A percentile compares a stretch with the other conserved stretches of the same genome.
Conservation (phyloP, 2,797 vertebrate species). For the Momotus momota region DNA sequence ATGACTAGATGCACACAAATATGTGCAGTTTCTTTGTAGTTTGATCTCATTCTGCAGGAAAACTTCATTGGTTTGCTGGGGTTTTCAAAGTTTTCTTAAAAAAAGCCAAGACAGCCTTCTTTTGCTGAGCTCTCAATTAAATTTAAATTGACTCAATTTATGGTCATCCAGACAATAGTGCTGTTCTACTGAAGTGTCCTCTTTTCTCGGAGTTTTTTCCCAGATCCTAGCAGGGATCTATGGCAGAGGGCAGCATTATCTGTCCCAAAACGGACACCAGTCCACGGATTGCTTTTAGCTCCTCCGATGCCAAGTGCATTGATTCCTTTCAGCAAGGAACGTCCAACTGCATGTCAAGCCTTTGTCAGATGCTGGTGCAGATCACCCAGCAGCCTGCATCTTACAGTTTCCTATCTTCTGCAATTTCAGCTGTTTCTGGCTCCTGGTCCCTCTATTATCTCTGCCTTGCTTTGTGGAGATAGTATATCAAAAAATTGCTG, state of each 20-base stretch:
- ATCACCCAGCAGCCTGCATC: constrained; percentile 1
- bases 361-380: constrained; percentile 19
- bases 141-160: background rate
- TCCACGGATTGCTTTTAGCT: background rate
- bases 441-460: constrained; percentile 43
- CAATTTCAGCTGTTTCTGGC: constrained; percentile 35
- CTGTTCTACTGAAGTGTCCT: background rate
- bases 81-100: background rate
- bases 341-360: background rate
- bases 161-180: background rate
- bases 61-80: background rate
- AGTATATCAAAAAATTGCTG: constrained; percentile 63
- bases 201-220: background rate
- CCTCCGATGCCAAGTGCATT: background rate
- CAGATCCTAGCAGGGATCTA: background rate
- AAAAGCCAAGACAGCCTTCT: background rate
- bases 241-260: background rate
- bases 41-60: background rate
- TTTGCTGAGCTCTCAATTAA: background rate
- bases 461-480: constrained; percentile 51
- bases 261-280: background rate
- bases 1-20: background rate
- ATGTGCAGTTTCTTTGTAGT: background rate
- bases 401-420: constrained; percentile 16
- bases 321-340: background rate